Base-by-base conservation (phyloP, 2,888 invertebrate species). In the Apantesis nais region DNA sequence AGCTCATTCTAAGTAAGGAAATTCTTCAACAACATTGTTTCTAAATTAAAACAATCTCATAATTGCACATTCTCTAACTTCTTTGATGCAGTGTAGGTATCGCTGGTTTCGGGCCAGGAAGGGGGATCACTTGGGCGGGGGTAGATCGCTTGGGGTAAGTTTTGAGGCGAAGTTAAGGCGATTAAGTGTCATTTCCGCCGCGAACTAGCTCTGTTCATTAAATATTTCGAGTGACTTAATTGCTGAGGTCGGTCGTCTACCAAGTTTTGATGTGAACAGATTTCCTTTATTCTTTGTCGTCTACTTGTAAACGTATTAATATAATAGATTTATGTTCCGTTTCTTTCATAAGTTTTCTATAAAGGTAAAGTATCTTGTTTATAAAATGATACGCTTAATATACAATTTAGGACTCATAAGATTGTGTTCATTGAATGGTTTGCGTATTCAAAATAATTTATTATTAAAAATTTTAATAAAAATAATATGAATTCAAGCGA, bases 31-130 rank as follows among this genome's bases (percentile, higher is more conserved):
- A 93, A 93, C 94, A 93, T 93, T 94, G 95, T 95, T 94, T 92
- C 92, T 90, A 94, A 94, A 94, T 94, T 94, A 94, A 94, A 94
- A 95, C 94, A 94, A 95, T 93, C 94, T 94, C 92, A 93, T 94
- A 94, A 95, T 95, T 94, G 94, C 94, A 93, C 93, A 94, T 95
- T 94, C 94, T 90, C 88, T 75, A 90, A 93, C 90, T 93, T 93
- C 92, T 94, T 94, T 93, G 93, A 93, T 93, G 94, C 93, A 93
- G 91, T 90, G 86, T 90, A 89, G 89, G 88, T 90, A 89, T 87
- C 84, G 85, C 62, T 64, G 80, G 76, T 80, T 82, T 76, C 78
- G 73, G 75, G 76, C 37, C 61, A 48, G 60, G 73, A 74, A 62
- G 78, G 76, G 73, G 76, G 73, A 74, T 62, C 12, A 72, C 77